Base-by-base conservation (phyloP, 2,888 invertebrate species). In the Cheilosia soror region DNA sequence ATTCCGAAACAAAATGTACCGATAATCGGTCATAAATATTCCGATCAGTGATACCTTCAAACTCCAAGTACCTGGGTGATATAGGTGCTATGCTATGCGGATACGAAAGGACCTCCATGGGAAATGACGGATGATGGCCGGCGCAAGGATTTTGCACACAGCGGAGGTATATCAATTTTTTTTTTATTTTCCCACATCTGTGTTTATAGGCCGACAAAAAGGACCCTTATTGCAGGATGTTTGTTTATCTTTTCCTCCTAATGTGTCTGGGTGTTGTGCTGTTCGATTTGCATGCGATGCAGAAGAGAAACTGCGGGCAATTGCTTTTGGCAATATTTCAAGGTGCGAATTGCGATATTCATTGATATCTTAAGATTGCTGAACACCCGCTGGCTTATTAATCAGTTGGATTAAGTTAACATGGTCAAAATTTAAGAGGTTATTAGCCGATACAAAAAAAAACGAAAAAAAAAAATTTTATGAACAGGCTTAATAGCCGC, bases 21-120 rank as follows among this genome's bases (percentile, higher is more conserved):
- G 80, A 71, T 80, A 80, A 80, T 84, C 84, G 84, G 84, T 80
- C 80, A 84, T 84, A 84, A 84, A 84, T 84, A 84, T 84, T 80
- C 84, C 66, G 71, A 79, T 84, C 80, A 75, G 51, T 75, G 62
- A 47, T 76, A 80, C 80, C 79, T 79, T 75, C 47, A 47, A 11
- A 47, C 47, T 47, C 7, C 53, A 69, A 77, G 77, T 69, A 69
- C 57, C 47, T 58, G 57, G n/a, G 31, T 33, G 37, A 15, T 62
- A 15, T 81, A 81, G 76, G 76, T 76, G 42, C 63, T 63, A 69
- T 47, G 20, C 40, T 55, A 75, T 47, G 44, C 68, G 40, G 55
- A 15, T 15, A 20, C 20, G 20, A 20, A 20, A 53, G 31, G 68
- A 58, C 75, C n/a, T 57, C 31, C 63, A 63, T 44, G 15, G 7